Evolutionary conservation across 2,888 invertebrate genomes (phyloP).

Genomic region (Cephus pulcher): DNA sequence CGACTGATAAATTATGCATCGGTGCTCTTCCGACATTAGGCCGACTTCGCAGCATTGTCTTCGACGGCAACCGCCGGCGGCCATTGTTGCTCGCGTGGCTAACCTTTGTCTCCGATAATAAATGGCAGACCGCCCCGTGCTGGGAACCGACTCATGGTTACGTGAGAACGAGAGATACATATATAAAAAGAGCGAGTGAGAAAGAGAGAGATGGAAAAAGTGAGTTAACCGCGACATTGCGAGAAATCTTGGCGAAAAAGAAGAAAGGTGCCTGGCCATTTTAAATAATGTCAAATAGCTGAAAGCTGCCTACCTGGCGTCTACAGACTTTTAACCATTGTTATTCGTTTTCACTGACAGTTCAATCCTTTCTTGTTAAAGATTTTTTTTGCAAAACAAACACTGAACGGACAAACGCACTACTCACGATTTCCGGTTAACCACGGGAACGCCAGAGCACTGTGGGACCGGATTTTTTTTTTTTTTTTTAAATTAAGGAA

Average conservation of each 20-base stretch:
- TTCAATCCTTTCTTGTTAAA: not conserved
- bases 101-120: conserved; percentile 58
- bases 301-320: conserved; percentile 19
- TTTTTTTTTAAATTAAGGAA: not conserved
- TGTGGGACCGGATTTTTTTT: not conserved
- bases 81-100: conserved; percentile 45
- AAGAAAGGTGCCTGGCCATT: conserved; percentile 19
- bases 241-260: not conserved
- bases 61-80: conserved; percentile 38
- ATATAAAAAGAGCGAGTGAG: not conserved
- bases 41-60: conserved; percentile 29
- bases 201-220: not conserved
- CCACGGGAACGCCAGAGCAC: not conserved
- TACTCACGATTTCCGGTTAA: not conserved
- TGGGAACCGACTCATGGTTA: conserved; percentile 35
- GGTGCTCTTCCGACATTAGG: conserved; percentile 51
- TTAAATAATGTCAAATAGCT: conserved; percentile 32
- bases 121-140: conserved; percentile 43
- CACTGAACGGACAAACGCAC: not conserved
- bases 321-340: not conserved
- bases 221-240: not conserved
- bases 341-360: not conserved
- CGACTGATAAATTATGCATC: conserved; percentile 54
- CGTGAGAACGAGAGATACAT: not conserved
- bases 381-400: not conserved